These are phyloP conservation scores for Oceanites oceanicus DNA, from an alignment of 2,113 vertebrate species.

Conservation along the genomic window DNA sequence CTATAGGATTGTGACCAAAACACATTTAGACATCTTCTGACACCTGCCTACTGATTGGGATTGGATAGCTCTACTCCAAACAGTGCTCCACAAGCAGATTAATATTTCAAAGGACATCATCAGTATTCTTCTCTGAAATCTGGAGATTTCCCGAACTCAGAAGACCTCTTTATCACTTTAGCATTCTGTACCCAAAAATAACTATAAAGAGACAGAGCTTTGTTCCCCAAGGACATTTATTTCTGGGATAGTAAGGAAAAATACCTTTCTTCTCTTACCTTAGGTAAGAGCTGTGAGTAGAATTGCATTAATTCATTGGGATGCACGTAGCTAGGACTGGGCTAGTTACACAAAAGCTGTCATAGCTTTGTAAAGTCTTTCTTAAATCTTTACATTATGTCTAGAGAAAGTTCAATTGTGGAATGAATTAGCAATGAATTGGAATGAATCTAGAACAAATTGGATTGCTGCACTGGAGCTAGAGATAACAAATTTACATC, in stretches of 20 bases:
- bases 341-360: neutral
- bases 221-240: neutral
- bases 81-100: neutral
- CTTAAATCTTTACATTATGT: neutral
- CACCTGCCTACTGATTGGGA: neutral
- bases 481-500: neutral
- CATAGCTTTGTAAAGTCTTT: neutral
- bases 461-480: neutral
- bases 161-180: neutral
- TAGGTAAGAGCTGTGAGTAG: neutral
- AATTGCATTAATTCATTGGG: neutral
- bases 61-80: neutral
- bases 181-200: neutral
- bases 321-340: neutral
- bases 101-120: neutral
- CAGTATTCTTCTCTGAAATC: neutral
- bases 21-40: neutral
- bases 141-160: neutral
- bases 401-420: neutral
- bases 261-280: neutral
- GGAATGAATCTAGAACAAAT: neutral
- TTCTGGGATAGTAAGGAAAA: conserved; percentile 5
- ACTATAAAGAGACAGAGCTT: neutral
- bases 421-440: neutral
- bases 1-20: neutral